These are phyloP conservation scores for Anseranas semipalmata DNA, from an alignment of 2,113 vertebrate species.

Conservation along the genomic window DNA sequence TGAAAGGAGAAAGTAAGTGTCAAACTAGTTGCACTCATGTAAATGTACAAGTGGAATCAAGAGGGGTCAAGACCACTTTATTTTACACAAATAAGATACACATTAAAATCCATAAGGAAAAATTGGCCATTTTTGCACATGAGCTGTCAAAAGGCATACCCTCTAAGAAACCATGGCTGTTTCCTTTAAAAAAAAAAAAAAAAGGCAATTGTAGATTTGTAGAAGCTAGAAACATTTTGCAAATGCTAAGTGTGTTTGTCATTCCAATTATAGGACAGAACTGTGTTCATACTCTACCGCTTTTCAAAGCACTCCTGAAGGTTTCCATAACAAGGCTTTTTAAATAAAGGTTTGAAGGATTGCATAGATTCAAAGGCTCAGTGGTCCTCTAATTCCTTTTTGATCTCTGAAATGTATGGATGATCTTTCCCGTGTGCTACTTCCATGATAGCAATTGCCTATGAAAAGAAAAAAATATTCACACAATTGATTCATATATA, in stretches of 20 bases:
- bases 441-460: slow-evolving; percentile 95
- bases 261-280: slow-evolving; percentile 61
- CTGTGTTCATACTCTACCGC: slow-evolving; percentile 15
- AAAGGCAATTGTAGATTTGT: slow-evolving; percentile 17
- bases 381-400: slow-evolving; percentile 84
- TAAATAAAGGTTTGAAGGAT: slow-evolving; percentile 63
- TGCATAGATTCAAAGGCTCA: slow-evolving; percentile 73
- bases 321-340: slow-evolving; percentile 65
- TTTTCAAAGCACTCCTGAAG: slow-evolving; percentile 55
- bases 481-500: slow-evolving; percentile 70
- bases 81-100: background rate
- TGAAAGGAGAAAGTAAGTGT: background rate
- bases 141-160: background rate
- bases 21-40: background rate
- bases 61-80: slow-evolving; percentile 44
- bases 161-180: slow-evolving; percentile 13
- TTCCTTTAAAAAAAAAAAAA: slow-evolving; percentile 6
- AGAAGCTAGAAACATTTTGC: background rate
- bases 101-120: background rate
- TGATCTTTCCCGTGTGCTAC: slow-evolving; percentile 94
- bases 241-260: slow-evolving; percentile 64
- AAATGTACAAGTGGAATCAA: background rate
- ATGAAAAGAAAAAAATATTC: slow-evolving; percentile 52
- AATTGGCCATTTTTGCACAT: slow-evolving; percentile 12
- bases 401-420: slow-evolving; percentile 86